Evolutionary conservation across 1,140 invertebrate genomes (phyloP).

Genomic region (Doryteuthis pealeii): DNA sequence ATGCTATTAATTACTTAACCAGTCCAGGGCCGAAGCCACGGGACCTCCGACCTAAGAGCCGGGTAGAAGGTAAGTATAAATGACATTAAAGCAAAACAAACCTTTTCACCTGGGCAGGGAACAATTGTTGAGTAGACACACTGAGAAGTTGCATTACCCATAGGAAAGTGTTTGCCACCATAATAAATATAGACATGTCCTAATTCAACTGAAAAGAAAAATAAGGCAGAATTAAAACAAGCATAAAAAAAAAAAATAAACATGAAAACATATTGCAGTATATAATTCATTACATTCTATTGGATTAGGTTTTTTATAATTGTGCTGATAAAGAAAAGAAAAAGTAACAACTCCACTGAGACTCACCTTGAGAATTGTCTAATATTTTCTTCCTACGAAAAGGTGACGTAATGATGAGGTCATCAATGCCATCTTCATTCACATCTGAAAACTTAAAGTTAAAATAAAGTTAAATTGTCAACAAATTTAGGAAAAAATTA

Average conservation of each 20-base stretch:
- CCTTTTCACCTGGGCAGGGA: constrained; percentile 35
- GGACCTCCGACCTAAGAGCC: no score
- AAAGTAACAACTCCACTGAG: no score
- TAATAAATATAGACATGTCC: constrained; percentile 33
- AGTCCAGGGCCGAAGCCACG: no score
- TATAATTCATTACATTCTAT: no score
- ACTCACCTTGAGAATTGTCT: neutral
- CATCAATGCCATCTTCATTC: constrained; percentile 38
- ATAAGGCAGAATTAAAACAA: neutral
- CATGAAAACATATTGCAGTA: no score
- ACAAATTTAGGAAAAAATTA: no score
- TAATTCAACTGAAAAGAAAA: constrained; percentile 20
- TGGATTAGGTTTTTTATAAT: no score
- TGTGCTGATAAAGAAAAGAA: no score
- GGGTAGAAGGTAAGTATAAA: no score
- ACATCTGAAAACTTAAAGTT: constrained; percentile 37
- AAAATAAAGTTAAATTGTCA: no score
- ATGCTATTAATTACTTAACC: no score
- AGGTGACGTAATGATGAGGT: constrained; percentile 41
- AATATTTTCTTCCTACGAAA: neutral
- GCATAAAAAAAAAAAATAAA: neutral
- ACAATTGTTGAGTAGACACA: constrained; percentile 21
- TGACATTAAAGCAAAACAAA: no score
- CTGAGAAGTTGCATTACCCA: constrained; percentile 19
- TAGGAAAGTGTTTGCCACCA: constrained; percentile 31